Evolutionary conservation across 2,797 vertebrate species (phyloP).

Genomic region (Myotis myotis): DNA sequence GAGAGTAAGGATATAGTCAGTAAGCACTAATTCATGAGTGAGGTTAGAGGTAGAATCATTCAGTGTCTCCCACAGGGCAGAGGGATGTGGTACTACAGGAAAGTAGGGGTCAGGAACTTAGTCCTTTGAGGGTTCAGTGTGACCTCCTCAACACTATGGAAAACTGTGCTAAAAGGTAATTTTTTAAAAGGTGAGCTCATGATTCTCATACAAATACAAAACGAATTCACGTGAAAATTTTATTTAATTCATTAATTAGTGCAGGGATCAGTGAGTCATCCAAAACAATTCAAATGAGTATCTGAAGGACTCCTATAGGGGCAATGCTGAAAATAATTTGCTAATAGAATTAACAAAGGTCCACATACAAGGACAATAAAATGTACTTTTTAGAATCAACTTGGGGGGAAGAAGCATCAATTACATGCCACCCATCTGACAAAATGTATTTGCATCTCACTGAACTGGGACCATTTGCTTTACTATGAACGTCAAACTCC

Average conservation of each 20-base stretch:
- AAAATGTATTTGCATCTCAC: background rate
- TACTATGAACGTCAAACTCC: background rate
- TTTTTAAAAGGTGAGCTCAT: background rate
- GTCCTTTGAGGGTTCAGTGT: background rate
- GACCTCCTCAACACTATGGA: background rate
- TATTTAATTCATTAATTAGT: background rate
- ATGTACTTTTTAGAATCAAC: background rate
- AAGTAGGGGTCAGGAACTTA: background rate
- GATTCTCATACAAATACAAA: background rate
- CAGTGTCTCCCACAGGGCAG: background rate
- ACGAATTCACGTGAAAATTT: background rate
- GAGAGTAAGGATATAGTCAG: background rate
- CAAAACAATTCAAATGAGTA: background rate
- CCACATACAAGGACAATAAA: background rate
- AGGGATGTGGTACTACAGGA: background rate
- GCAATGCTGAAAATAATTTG: background rate
- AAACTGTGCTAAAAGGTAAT: background rate
- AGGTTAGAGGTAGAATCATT: background rate
- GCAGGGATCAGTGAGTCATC: background rate
- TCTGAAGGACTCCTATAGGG: background rate
- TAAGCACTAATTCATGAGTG: background rate
- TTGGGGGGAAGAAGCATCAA: background rate
- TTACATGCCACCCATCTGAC: background rate
- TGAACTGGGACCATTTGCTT: background rate
- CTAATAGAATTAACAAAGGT: background rate